Evolutionary conservation across 2,797 vertebrate genomes (phyloP), one percentile per base, ranked within the genome.

Genomic region (Cirrhinus mrigala): DNA sequence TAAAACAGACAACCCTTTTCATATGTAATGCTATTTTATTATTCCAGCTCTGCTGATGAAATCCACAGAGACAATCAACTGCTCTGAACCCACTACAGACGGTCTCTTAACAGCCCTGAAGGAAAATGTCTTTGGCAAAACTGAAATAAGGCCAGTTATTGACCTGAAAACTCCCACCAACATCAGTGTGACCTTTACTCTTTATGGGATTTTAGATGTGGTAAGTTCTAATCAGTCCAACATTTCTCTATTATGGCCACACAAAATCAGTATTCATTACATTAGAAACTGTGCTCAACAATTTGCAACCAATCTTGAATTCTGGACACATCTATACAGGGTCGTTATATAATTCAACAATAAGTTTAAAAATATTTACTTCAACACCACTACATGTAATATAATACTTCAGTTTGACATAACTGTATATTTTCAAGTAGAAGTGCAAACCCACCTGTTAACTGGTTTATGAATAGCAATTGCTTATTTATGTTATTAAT

Each of bases 151-250:
- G 15, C 90, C 87, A 24, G 86, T 88, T 16, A 7, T 76, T 64
- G 85, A 83, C 83, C 62, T 85, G 20, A 87, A 83, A 44, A 78
- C 86, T 5, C 89, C 89, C 5, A 89, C 87, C 9, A 86, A 58
- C 29, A 84, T 92, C 76, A 89, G 81, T 76, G 66, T 91, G 33
- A 87, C 81, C 48, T 89, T 92, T 81, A 90, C 88, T 27, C 62
- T 92, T 48, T 90, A 90, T 54, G 91, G 90, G 37, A 89, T 90
- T 40, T 50, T 92, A 71, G 86, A 90, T 73, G 89, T 91, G 87
- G 89, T 92, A 22, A 89, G 89, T 71, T 56, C 11, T 20, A 8
- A 48, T 18, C 2, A 27, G 15, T 56, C 5, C 18, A 33, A 15
- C 6, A 15, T 12, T 71, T 48, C 37, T 71, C 69, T n/a, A 6